Percentiles rank a stretch among this genome's conserved stretches.
Evolutionary conservation across 2,113 vertebrate species (phyloP).

Genomic region (Phrynocephalus versicolor): DNA sequence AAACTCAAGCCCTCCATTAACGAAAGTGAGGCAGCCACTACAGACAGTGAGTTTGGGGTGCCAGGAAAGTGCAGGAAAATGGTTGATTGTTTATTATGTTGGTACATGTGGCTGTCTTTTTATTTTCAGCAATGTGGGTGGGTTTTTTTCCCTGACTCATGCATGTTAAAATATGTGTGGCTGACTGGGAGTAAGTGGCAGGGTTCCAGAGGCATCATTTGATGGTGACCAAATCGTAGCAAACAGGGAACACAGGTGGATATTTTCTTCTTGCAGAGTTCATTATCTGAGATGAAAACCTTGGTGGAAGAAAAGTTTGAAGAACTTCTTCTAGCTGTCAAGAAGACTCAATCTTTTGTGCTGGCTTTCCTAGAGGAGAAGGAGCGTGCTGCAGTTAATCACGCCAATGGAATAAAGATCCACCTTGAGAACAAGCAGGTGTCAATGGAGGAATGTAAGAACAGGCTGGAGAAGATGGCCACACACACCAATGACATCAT

Average conservation of each 20-base stretch:
- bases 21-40: no score
- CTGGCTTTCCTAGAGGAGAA: constrained; percentile 80
- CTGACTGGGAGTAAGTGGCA: no score
- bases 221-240: neutral
- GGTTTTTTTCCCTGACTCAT: no score
- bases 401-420: constrained; percentile 74
- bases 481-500: constrained; percentile 69
- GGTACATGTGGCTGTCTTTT: no score
- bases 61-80: no score
- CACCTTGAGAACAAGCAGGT: constrained; percentile 73
- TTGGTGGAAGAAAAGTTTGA: constrained; percentile 79
- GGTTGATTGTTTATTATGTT: no score
- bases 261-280: constrained; percentile 65
- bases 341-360: constrained; percentile 74
- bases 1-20: no score
- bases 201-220: no score
- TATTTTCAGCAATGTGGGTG: no score
- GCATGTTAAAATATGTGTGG: no score
- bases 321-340: constrained; percentile 73
- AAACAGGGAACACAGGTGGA: neutral
- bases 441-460: constrained; percentile 65
- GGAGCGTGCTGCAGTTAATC: constrained; percentile 74
- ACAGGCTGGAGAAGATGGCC: constrained; percentile 68
- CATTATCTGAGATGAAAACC: constrained; percentile 76
- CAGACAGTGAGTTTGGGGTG: no score